Conservation (phyloP, 30 jellyfish, hydroid and myxozoan species). For the Catostylus mosaicus region DNA sequence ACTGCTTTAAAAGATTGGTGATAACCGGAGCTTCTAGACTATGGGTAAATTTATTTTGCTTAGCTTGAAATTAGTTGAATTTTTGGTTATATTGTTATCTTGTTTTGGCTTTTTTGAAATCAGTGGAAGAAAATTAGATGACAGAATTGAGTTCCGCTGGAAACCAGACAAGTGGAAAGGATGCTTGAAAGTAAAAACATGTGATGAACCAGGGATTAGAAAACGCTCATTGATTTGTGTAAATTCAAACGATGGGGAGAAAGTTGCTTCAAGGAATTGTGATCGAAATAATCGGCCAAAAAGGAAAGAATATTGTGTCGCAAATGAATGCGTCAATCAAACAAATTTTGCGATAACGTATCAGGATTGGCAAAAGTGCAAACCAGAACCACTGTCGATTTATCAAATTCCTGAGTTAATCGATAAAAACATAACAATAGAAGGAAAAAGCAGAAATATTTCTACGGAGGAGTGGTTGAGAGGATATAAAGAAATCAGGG, state of each 20-base stretch:
- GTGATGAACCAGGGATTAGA: conserved; percentile 58
- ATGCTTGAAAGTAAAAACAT: conserved; percentile 28
- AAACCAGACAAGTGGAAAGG: conserved; percentile 37
- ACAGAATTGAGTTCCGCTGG: conserved; percentile 17
- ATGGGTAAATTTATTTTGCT: no score
- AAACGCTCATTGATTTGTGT: conserved; percentile 46
- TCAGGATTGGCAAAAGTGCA: conserved; percentile 47
- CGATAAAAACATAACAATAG: conserved; percentile 34
- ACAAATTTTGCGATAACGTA: conserved; percentile 22
- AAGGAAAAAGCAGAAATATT: neutral
- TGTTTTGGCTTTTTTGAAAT: neutral
- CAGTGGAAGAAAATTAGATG: neutral
- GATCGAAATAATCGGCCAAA: conserved; percentile 51
- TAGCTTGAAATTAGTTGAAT: neutral
- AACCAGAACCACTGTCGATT: conserved; percentile 10
- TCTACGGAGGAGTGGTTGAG: neutral
- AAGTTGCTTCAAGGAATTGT: conserved; percentile 27
- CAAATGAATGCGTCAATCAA: conserved; percentile 35
- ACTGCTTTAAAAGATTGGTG: no score
- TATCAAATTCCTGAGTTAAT: neutral
- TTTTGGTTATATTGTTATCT: neutral
- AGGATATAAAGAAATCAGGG: neutral
- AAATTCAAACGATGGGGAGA: conserved; percentile 21
- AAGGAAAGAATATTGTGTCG: conserved; percentile 48
- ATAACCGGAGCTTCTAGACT: no score